phyloP scores from a whole-genome alignment of 2,113 vertebrate genomes.

The Lanius collurio region DNA sequence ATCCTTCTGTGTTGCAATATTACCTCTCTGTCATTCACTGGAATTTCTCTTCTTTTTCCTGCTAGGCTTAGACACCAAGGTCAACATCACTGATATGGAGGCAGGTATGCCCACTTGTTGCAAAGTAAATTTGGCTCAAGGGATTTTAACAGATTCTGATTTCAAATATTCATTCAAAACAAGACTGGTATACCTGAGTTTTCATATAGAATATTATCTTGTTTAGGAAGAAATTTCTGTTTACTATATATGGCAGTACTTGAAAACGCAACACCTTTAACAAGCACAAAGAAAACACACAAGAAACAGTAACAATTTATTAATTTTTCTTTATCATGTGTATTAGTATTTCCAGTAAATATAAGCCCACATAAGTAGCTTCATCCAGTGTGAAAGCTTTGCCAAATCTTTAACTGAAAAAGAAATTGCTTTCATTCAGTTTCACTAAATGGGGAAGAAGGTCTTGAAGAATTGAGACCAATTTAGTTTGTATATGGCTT shows the following conservation, averaged over 20 bases:
- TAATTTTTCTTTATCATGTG: neutral
- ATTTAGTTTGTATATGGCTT: conserved; percentile 1
- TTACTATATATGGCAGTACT: neutral
- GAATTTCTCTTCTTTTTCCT: neutral
- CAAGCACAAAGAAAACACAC: neutral
- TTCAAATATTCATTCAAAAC: neutral
- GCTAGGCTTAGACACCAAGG: neutral
- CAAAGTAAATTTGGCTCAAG: neutral
- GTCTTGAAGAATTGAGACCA: neutral
- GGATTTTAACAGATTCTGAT: neutral
- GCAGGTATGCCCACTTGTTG: neutral
- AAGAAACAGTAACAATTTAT: neutral
- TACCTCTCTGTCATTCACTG: neutral
- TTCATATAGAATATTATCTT: neutral
- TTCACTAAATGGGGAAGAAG: neutral
- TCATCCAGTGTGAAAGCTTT: neutral
- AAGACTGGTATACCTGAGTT: neutral
- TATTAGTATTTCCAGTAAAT: neutral
- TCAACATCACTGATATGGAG: neutral
- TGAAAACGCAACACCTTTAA: neutral
- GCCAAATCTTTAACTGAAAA: neutral
- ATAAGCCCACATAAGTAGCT: neutral
- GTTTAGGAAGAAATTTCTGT: neutral
- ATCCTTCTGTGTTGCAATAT: accelerated
- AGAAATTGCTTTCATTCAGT: neutral